A percentile compares a stretch with the other conserved stretches of the same genome.
phyloP scores from a whole-genome alignment of 2,113 vertebrate species.

The Tragelaphus strepsiceros region DNA sequence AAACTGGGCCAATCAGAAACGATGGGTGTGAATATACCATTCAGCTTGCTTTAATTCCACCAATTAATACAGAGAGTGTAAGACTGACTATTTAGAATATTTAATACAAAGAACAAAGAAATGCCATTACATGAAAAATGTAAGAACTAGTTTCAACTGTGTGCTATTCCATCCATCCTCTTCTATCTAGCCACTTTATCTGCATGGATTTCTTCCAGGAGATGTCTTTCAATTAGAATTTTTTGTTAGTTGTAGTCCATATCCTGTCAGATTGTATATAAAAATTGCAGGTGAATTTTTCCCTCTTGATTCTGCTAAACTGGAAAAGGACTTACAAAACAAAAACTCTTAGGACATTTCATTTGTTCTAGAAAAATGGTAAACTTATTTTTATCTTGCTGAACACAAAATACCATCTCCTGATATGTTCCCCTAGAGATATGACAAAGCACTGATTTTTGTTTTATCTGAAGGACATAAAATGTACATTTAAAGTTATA shows the following conservation, averaged over 20 bases:
- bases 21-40: conserved; percentile 47
- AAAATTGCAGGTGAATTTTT: conserved; percentile 69
- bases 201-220: conserved; percentile 78
- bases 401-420: conserved; percentile 35
- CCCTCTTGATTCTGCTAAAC: conserved; percentile 58
- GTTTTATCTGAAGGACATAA: conserved; percentile 17
- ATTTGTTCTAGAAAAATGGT: neutral
- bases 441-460: neutral
- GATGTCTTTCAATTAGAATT: conserved; percentile 78
- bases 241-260: conserved; percentile 62
- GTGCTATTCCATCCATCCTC: conserved; percentile 74
- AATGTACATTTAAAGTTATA: neutral
- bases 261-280: conserved; percentile 53
- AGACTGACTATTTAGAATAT: conserved; percentile 70
- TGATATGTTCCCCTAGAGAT: neutral
- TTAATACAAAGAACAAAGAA: conserved; percentile 80
- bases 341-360: conserved; percentile 54
- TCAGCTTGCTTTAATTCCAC: conserved; percentile 58
- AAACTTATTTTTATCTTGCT: neutral
- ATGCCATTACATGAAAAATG: conserved; percentile 69
- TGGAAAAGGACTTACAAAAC: conserved; percentile 50
- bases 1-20: conserved; percentile 62
- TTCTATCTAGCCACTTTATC: conserved; percentile 81
- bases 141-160: conserved; percentile 71
- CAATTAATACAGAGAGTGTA: conserved; percentile 68